Base-by-base conservation (phyloP, 1,140 invertebrate species). In the Muscidifurax raptorellus region DNA sequence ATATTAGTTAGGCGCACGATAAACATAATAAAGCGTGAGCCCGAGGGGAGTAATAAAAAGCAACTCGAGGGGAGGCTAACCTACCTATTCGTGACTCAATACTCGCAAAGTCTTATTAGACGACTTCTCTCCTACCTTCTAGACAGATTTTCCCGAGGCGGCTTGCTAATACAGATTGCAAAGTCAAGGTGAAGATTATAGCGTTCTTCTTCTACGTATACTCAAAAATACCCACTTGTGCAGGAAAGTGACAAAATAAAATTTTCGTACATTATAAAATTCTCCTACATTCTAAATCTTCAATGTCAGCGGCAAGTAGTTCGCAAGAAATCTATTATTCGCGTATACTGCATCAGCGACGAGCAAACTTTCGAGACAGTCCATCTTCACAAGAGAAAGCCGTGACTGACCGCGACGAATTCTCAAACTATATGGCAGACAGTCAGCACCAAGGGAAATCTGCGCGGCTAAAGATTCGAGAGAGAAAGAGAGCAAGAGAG, bases 41-140 rank as follows among this genome's bases (percentile, higher is more conserved):
- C 78, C 82, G 27, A 66, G 30, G 52, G 85, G 80, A 88, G 80
- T 87, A 87, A 88, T 88, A 88, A 89, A 88, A 88, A 88, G 75
- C 82, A 83, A 71, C 79, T 86, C 71, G 78, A 86, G 86, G 75
- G 74, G 80, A 30, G 64, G 69, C 67, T 72, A 36, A 30, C 30
- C 10, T 22, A 59, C 52, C 52, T 59, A 59, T 22, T 3, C 52
- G 22, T 59, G 52, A 59, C 52, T 59, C 52, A 59, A 59, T 59
- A 59, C n/a, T 3, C 52, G 18, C 52, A 59, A 22, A 59, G 15
- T n/a, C 52, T 59, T 18, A 13, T 40, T 59, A 40, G 36, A 40
- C 52, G 52, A n/a, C 52, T 22, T 59, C 44, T 47, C 44, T 47
- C 6, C 52, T 59, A 18, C 4, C 22, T 59, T 59, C 0, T 7